Percentiles rank a stretch among this genome's conserved stretches.
Evolutionary conservation across 2,888 invertebrate species (phyloP).

Genomic region (Mayetiola destructor): DNA sequence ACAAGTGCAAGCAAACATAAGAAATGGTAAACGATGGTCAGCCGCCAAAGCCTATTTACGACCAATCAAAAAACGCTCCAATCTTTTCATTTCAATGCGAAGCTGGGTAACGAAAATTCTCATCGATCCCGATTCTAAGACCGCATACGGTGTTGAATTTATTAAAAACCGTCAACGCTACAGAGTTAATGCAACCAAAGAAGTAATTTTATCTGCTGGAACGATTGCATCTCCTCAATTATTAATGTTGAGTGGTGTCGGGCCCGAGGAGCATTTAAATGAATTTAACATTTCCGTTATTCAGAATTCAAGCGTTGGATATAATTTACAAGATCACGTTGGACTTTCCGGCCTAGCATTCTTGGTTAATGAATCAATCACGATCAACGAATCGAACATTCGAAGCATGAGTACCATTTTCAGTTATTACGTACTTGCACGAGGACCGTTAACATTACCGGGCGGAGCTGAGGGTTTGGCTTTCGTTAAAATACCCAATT

Average conservation of each 20-base stretch:
- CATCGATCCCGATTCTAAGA: slow-evolving; percentile 45
- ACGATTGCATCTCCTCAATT: slow-evolving; percentile 73
- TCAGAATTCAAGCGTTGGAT: slow-evolving; percentile 58
- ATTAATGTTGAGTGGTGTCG: slow-evolving; percentile 72
- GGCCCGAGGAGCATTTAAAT: slow-evolving; percentile 47
- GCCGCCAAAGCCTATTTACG: slow-evolving; percentile 64
- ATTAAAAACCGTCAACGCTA: slow-evolving; percentile 42
- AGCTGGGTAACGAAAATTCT: slow-evolving; percentile 53
- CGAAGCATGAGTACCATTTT: slow-evolving; percentile 42
- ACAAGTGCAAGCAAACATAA: slow-evolving; percentile 53
- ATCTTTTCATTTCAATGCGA: slow-evolving; percentile 54
- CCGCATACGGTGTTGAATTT: slow-evolving; percentile 54
- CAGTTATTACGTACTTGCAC: slow-evolving; percentile 46
- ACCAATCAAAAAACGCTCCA: slow-evolving; percentile 46
- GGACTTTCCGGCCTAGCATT: slow-evolving; percentile 59
- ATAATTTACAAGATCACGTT: slow-evolving; percentile 69
- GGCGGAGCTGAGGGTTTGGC: slow-evolving; percentile 66
- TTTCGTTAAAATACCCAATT: slow-evolving; percentile 52
- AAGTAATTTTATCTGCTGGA: slow-evolving; percentile 67
- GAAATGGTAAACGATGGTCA: slow-evolving; percentile 60
- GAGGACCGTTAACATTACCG: slow-evolving; percentile 59
- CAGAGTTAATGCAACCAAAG: slow-evolving; percentile 46
- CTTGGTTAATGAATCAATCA: slow-evolving; percentile 51
- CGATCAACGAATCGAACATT: slow-evolving; percentile 45
- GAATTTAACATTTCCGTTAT: slow-evolving; percentile 46